Evolutionary conservation across 2,797 vertebrate genomes (phyloP).

Genomic region (Simalia tracyae): DNA sequence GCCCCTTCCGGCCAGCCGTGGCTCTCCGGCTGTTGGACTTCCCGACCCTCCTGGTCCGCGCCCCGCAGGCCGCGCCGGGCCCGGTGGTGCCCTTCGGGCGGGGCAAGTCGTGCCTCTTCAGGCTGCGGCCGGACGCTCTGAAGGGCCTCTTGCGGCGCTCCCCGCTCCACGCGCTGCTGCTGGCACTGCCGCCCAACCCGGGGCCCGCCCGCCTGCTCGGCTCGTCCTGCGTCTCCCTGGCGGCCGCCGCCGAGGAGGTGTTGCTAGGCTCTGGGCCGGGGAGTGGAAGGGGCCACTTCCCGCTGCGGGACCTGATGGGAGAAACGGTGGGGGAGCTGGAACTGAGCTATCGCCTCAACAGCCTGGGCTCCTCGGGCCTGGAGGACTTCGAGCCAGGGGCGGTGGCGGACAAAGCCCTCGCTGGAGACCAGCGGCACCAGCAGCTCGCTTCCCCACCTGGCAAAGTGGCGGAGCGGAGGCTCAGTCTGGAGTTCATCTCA

Average conservation of each 20-base stretch:
- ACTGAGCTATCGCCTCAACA: constrained; percentile 79
- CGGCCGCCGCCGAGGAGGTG: constrained; percentile 23
- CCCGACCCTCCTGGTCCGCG: constrained; percentile 79
- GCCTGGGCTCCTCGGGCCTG: constrained; percentile 71
- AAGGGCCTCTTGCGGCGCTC: constrained; percentile 67
- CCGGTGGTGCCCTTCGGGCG: constrained; percentile 73
- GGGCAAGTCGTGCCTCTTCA: constrained; percentile 89
- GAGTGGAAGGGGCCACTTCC: constrained; percentile 56
- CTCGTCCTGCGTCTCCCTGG: constrained; percentile 74
- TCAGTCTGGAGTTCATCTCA: background rate
- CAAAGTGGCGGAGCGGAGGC: background rate
- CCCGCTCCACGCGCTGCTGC: constrained; percentile 77
- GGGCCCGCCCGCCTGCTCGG: constrained; percentile 76
- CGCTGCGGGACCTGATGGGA: constrained; percentile 72
- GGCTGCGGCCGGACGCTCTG: constrained; percentile 73
- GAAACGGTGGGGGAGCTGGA: constrained; percentile 75
- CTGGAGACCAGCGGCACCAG: background rate
- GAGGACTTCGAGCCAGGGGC: constrained; percentile 47
- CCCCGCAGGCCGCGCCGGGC: background rate
- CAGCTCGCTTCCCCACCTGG: fast-evolving
- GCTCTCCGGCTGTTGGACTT: constrained; percentile 83
- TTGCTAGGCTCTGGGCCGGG: constrained; percentile 20
- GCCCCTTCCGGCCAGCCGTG: constrained; percentile 66
- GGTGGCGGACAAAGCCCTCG: background rate
- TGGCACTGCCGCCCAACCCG: constrained; percentile 74